Percentiles rank a stretch among this genome's conserved stretches.
These are phyloP conservation scores for Drosophila borealis DNA, from an alignment of 2,888 invertebrate species.

Conservation along the genomic window DNA sequence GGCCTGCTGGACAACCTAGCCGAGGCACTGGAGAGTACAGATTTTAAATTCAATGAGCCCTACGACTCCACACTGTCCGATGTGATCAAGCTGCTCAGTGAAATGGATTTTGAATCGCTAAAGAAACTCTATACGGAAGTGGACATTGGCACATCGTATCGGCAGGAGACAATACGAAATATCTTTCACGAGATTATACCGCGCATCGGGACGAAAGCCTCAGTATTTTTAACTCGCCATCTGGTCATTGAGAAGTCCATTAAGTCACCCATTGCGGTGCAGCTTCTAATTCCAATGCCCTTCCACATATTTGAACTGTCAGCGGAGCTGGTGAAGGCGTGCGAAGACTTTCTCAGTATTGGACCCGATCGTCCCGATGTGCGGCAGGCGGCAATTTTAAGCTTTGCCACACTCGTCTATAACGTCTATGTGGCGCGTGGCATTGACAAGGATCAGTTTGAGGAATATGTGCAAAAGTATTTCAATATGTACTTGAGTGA, in stretches of 20 bases:
- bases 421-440: constrained; percentile 86
- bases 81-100: constrained; percentile 82
- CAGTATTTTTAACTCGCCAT: constrained; percentile 88
- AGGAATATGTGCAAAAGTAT: constrained; percentile 89
- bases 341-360: constrained; percentile 86
- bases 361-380: constrained; percentile 86
- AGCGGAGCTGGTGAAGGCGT: constrained; percentile 86
- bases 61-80: constrained; percentile 84
- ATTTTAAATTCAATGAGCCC: constrained; percentile 84
- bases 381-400: constrained; percentile 88
- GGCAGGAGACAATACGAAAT: constrained; percentile 90
- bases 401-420: constrained; percentile 89
- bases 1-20: constrained; percentile 82
- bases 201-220: constrained; percentile 88
- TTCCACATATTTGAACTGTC: constrained; percentile 89
- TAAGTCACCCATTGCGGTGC: constrained; percentile 88
- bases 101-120: constrained; percentile 84
- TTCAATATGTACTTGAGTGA: constrained; percentile 90
- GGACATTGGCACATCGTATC: constrained; percentile 90
- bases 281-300: constrained; percentile 89
- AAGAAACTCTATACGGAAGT: constrained; percentile 86
- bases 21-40: constrained; percentile 83
- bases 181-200: constrained; percentile 90
- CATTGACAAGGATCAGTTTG: constrained; percentile 88
- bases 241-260: constrained; percentile 88